A percentile compares a stretch with the other conserved stretches of the same genome.
These are phyloP conservation scores for Anagrus nilaparvatae DNA, from an alignment of 1,140 invertebrate species.

Conservation along the genomic window DNA sequence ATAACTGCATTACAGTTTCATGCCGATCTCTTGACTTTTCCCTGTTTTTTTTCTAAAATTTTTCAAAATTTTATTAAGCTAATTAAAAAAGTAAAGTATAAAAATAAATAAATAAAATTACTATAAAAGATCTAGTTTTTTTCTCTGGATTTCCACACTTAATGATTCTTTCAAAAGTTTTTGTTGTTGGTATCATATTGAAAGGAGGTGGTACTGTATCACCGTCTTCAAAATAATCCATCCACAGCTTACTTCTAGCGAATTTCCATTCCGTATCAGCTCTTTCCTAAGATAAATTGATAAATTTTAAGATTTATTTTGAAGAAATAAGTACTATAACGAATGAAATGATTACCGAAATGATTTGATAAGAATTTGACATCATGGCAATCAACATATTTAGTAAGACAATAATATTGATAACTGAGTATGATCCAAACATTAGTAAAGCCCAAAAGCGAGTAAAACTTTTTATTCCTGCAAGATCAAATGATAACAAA, in stretches of 20 bases:
- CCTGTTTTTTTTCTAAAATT: slow-evolving; percentile 54
- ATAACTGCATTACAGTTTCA: slow-evolving; percentile 64
- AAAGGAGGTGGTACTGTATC: slow-evolving; percentile 79
- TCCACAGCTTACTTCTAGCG: slow-evolving; percentile 80
- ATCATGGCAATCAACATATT: slow-evolving; percentile 97
- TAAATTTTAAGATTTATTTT: slow-evolving; percentile 12
- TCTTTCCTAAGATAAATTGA: slow-evolving; percentile 51
- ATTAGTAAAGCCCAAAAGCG: slow-evolving; percentile 79
- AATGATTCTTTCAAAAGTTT: slow-evolving; percentile 49
- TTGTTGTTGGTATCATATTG: slow-evolving; percentile 73
- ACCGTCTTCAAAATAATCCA: slow-evolving; percentile 84
- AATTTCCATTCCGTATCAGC: slow-evolving; percentile 90
- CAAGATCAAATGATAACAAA: slow-evolving; percentile 72
- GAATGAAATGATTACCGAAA: slow-evolving; percentile 52
- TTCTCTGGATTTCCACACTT: slow-evolving; percentile 37
- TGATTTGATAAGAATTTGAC: slow-evolving; percentile 89
- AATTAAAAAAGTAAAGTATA: not conserved
- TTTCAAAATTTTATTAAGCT: not conserved
- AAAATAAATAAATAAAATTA: slow-evolving; percentile 34
- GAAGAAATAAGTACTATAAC: slow-evolving; percentile 1
- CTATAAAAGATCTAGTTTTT: slow-evolving; percentile 51
- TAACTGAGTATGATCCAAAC: slow-evolving; percentile 83
- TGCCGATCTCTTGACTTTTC: slow-evolving; percentile 58
- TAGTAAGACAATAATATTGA: slow-evolving; percentile 84
- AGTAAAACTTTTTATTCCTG: slow-evolving; percentile 78